Percentiles rank a stretch among this genome's conserved stretches.
These are phyloP conservation scores for Pinna nobilis DNA, from an alignment of 1,140 invertebrate species.

Conservation along the genomic window DNA sequence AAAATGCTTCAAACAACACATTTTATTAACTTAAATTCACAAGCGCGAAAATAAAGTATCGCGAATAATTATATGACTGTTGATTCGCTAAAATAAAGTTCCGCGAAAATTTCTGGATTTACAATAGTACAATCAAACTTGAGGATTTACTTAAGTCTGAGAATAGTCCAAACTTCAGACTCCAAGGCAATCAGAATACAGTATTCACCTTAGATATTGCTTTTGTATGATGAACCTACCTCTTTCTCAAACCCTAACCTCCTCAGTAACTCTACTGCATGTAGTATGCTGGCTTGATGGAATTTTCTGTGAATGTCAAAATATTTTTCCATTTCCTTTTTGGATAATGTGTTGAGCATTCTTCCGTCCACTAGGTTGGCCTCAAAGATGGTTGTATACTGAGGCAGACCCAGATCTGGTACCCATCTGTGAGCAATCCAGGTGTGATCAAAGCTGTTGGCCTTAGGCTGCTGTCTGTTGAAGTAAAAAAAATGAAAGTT, in stretches of 20 bases:
- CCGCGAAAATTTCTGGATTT: no score
- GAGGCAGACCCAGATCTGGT: constrained; percentile 90
- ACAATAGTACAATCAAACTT: no score
- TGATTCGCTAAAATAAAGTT: no score
- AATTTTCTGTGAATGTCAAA: constrained; percentile 91
- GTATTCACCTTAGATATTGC: neutral
- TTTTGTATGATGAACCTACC: constrained; percentile 78
- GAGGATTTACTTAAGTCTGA: no score
- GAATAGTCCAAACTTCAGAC: no score
- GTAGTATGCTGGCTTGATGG: constrained; percentile 94
- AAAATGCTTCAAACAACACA: no score
- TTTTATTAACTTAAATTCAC: no score
- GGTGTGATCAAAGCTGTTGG: constrained; percentile 89
- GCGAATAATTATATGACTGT: no score
- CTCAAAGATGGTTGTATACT: constrained; percentile 91
- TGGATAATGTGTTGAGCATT: constrained; percentile 92
- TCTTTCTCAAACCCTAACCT: constrained; percentile 95
- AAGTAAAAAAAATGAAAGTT: neutral
- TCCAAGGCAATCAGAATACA: neutral
- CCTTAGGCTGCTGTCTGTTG: constrained; percentile 88
- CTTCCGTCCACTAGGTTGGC: constrained; percentile 93
- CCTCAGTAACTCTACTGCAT: constrained; percentile 91
- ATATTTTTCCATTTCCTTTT: constrained; percentile 95
- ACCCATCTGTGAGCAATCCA: constrained; percentile 96
- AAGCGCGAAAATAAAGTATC: no score